A percentile compares a stretch with the other conserved stretches of the same genome.
Conservation (phyloP, 92 coral and sea anemone genomes). For the Meandrina meandrites region DNA sequence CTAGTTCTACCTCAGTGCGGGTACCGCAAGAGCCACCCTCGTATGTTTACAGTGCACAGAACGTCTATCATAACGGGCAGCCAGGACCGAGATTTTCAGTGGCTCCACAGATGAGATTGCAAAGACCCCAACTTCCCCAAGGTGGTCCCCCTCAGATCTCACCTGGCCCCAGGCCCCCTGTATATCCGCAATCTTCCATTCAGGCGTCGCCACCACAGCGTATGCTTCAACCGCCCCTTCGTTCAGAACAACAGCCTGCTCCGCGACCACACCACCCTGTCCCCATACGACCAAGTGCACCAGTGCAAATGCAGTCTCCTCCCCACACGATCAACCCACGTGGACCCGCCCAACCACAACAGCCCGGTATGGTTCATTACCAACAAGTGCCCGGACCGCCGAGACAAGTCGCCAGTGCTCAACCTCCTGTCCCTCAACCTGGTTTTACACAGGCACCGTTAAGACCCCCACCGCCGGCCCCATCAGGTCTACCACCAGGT, state of each 20-base stretch:
- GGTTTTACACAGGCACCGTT: background rate
- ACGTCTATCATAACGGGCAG: constrained; percentile 27
- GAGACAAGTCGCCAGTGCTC: constrained; percentile 26
- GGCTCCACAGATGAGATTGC: constrained; percentile 29
- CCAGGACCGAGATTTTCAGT: constrained; percentile 35
- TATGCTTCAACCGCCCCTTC: constrained; percentile 41
- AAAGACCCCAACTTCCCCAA: constrained; percentile 19
- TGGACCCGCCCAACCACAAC: constrained; percentile 9
- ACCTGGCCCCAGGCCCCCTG: constrained; percentile 27
- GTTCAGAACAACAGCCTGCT: constrained; percentile 34
- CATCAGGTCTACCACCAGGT: constrained; percentile 13
- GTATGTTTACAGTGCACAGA: constrained; percentile 31
- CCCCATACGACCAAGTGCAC: constrained; percentile 25
- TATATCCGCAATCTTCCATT: constrained; percentile 20
- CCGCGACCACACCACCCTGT: constrained; percentile 33
- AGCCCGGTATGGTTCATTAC: constrained; percentile 14
- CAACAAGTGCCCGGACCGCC: constrained; percentile 25
- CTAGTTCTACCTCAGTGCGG: constrained; percentile 56
- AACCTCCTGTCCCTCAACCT: constrained; percentile 18
- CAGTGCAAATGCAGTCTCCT: constrained; percentile 31
- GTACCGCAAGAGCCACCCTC: constrained; percentile 43
- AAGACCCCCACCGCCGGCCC: constrained; percentile 27
- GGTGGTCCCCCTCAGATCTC: constrained; percentile 30
- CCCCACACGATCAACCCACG: constrained; percentile 24
- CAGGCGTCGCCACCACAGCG: constrained; percentile 28